These are phyloP conservation scores for Macroglossus sobrinus DNA, from an alignment of 2,113 vertebrate species.

Conservation along the genomic window DNA sequence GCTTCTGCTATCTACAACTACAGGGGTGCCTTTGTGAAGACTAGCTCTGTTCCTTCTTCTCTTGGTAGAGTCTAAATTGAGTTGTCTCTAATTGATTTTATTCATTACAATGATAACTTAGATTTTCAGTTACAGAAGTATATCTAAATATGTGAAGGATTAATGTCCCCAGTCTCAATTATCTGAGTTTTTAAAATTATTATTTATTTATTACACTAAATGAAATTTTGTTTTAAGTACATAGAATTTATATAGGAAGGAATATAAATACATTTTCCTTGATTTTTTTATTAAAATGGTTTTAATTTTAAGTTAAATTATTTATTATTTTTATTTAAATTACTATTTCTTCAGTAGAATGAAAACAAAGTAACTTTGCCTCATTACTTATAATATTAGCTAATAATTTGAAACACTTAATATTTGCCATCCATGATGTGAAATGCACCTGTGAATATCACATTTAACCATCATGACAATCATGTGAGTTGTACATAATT, in stretches of 20 bases:
- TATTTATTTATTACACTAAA: not conserved
- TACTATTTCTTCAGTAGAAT: not conserved
- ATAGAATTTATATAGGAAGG: not conserved
- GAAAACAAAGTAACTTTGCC: not conserved
- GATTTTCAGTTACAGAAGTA: not conserved
- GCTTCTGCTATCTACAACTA: not conserved
- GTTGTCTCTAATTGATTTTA: not conserved
- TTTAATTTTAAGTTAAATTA: not conserved
- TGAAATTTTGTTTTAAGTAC: not conserved
- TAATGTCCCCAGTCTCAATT: not conserved
- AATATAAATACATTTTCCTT: not conserved
- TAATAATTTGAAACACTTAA: not conserved
- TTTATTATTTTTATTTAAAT: not conserved
- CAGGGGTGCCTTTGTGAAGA: not conserved
- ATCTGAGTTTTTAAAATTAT: not conserved
- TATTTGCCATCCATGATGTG: not conserved
- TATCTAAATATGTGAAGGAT: not conserved
- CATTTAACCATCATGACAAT: not conserved
- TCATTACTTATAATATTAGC: not conserved
- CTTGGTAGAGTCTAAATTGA: not conserved
- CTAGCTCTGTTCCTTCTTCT: not conserved
- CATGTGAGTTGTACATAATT: not conserved
- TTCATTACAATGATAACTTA: not conserved
- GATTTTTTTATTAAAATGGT: not conserved
- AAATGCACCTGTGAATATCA: not conserved